Conservation (phyloP, 2,113 vertebrate genomes). For the Vicugna pacos region DNA sequence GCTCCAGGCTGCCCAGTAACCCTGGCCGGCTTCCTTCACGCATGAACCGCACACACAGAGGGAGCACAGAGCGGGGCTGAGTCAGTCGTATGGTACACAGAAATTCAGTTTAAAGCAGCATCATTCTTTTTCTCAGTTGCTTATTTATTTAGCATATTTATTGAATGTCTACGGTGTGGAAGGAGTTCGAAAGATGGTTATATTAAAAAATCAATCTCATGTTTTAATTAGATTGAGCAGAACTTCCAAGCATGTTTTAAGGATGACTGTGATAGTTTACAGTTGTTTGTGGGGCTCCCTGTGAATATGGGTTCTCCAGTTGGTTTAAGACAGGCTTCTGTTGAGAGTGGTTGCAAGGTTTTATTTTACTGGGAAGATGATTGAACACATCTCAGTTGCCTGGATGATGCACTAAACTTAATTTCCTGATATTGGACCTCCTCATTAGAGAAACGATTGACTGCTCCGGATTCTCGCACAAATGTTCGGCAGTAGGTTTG, state of each 20-base stretch:
- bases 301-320: background rate
- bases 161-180: background rate
- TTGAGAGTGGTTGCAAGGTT: background rate
- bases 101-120: background rate
- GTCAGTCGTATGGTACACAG: conserved; percentile 47
- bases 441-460: background rate
- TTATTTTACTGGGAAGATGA: background rate
- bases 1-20: conserved; percentile 73
- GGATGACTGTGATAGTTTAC: too few relatives aligned
- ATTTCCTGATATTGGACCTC: rapidly evolving
- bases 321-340: background rate
- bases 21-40: conserved; percentile 33
- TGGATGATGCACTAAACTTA: rapidly evolving
- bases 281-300: background rate
- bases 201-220: background rate
- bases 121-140: too few relatives aligned
- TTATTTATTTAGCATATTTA: background rate
- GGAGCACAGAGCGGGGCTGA: conserved; percentile 59
- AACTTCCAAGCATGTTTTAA: background rate
- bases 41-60: background rate
- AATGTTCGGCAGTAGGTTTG: rapidly evolving
- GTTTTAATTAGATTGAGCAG: background rate
- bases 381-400: too few relatives aligned
- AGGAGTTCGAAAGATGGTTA: background rate
- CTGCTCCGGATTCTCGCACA: rapidly evolving